Conservation (phyloP, 2,113 vertebrate species). For the Semnornis frantzii region DNA sequence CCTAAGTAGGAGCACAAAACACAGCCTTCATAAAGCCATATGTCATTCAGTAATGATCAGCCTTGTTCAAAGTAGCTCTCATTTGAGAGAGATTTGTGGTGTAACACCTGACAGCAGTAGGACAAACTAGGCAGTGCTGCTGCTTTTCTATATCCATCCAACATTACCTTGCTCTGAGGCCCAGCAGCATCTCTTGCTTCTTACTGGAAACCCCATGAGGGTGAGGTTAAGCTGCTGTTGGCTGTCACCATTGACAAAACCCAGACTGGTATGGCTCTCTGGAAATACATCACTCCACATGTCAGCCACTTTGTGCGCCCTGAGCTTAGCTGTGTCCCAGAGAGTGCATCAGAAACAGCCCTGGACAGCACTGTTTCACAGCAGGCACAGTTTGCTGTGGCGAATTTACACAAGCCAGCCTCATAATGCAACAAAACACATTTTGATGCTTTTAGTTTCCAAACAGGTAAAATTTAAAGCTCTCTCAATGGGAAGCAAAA, state of each 20-base stretch:
- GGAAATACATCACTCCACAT: background rate
- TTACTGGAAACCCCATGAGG: rapidly evolving
- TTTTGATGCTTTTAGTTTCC: background rate
- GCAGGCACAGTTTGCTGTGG: background rate
- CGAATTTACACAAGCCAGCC: background rate
- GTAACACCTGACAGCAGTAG: rapidly evolving
- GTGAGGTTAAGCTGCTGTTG: background rate
- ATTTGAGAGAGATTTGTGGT: background rate
- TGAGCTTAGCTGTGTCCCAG: background rate
- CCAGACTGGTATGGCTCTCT: background rate
- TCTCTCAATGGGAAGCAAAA: background rate
- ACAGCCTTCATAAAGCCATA: background rate
- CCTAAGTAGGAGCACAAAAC: background rate
- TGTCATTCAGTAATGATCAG: background rate
- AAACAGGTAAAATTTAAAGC: background rate
- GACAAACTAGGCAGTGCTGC: background rate
- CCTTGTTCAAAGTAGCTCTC: background rate
- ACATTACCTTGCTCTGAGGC: rapidly evolving
- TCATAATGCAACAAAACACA: background rate
- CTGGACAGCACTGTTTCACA: rapidly evolving
- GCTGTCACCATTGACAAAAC: background rate
- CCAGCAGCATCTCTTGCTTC: background rate
- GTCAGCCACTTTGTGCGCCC: rapidly evolving
- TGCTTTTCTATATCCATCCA: background rate
- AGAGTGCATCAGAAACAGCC: rapidly evolving